Conservation (phyloP, 2,113 vertebrate species). For the Hippocampus mohnikei region DNA sequence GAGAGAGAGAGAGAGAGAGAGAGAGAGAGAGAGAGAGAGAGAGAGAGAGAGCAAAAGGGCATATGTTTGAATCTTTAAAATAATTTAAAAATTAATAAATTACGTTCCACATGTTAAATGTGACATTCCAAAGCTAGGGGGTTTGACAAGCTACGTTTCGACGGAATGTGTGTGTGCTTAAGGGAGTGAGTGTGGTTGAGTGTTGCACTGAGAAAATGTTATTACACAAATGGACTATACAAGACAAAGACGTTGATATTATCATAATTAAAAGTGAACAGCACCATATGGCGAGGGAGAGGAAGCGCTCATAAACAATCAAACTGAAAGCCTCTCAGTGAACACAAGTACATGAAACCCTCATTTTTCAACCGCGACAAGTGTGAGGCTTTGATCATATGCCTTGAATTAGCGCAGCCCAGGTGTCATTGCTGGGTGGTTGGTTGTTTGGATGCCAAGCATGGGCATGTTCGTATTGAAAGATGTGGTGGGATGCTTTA, state of each 20-base stretch:
- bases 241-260: conserved; percentile 75
- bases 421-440: background rate
- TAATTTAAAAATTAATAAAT: conserved; percentile 9
- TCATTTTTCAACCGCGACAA: conserved; percentile 60
- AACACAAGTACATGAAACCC: conserved; percentile 57
- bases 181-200: conserved; percentile 22
- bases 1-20: conserved; percentile 11
- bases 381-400: conserved; percentile 15
- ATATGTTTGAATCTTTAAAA: no score
- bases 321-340: conserved; percentile 68
- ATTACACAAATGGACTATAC: conserved; percentile 75
- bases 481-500: background rate
- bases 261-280: conserved; percentile 76
- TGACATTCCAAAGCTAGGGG: conserved; percentile 45
- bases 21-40: no score
- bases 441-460: background rate
- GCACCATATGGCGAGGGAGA: conserved; percentile 71
- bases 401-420: background rate
- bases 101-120: conserved; percentile 21
- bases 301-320: conserved; percentile 71
- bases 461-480: background rate
- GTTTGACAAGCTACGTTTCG: conserved; percentile 52
- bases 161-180: conserved; percentile 8
- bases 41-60: conserved; percentile 4
- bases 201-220: conserved; percentile 61